Base-by-base conservation (phyloP, 2,888 invertebrate genomes). In the Harmothoe impar region DNA sequence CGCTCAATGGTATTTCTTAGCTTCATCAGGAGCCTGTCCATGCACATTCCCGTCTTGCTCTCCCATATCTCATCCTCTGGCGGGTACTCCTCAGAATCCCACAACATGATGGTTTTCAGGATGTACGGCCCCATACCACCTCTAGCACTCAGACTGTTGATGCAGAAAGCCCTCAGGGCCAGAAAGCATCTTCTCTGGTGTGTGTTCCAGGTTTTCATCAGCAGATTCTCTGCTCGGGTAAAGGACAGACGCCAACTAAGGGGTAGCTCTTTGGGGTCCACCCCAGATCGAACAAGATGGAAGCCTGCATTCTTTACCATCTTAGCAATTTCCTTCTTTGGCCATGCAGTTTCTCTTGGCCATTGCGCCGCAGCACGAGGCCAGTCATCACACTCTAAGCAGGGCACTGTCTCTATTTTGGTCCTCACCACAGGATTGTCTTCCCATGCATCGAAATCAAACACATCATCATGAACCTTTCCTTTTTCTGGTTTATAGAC, bases 71-170 rank as follows among this genome's bases (percentile, higher is more conserved):
- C 29, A 15, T 23, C 52, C 29, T 86, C 33, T 52, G 86, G 86
- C 1, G 54, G 54, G 52, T 54, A 54, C 12, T 29, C 20, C 31
- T 86, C 86, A 29, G 25, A 52, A 29, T 86, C 86, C 86, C 86
- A 86, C 25, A 86, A 20, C 86, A 86, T 52, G 29, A 86, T 31
- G 31, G 86, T 86, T 29, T 86, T 86, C 15, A 86, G 52, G 52
- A 86, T 29, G 29, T 86, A 54, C 0, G 31, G 15, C 25, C 86
- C 52, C 52, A 86, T 12, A 15, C 54, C 86, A 54, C 29, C 54
- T 33, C 29, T 31, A 1, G 56, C 52, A 20, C 25, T 29, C 15
- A 54, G 20, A 12, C 15, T 86, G 31, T 52, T 54, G 31, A 29
- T 54, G 15, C 54, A 86, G 86, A 86, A 52, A 17, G 31, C 33